Percentiles rank a stretch among this genome's conserved stretches.
Evolutionary conservation across 2,113 vertebrate genomes (phyloP).

Genomic region (Xenus cinereus): DNA sequence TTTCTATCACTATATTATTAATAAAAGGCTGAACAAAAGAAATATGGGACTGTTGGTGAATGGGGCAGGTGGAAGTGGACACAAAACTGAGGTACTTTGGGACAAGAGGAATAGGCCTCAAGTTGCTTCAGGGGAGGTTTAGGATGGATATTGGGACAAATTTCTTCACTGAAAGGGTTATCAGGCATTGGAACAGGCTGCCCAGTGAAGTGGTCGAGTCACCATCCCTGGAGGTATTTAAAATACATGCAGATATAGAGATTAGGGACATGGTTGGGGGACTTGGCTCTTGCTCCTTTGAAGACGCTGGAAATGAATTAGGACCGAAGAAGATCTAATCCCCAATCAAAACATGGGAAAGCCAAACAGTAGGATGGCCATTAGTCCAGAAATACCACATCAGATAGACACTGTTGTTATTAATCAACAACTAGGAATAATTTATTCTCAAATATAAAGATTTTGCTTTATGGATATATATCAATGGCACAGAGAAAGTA

Average conservation of each 20-base stretch:
- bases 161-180: background rate
- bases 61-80: background rate
- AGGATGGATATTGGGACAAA: background rate
- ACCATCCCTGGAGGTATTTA: background rate
- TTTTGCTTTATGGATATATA: background rate
- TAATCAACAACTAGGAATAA: background rate
- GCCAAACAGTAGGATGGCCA: background rate
- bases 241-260: background rate
- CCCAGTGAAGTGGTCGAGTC: background rate
- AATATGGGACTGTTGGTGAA: background rate
- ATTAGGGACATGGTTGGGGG: background rate
- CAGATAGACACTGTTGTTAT: background rate
- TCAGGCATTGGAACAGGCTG: background rate
- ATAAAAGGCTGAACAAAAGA: background rate
- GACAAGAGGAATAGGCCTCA: fast-evolving
- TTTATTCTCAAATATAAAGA: background rate
- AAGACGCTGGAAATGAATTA: background rate
- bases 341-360: background rate
- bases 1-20: background rate
- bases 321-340: background rate
- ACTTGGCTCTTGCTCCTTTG: background rate
- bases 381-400: background rate
- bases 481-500: background rate
- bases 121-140: background rate
- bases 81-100: background rate